Conservation (phyloP, 1,140 invertebrate genomes). For the Scaptomyza hsui region DNA sequence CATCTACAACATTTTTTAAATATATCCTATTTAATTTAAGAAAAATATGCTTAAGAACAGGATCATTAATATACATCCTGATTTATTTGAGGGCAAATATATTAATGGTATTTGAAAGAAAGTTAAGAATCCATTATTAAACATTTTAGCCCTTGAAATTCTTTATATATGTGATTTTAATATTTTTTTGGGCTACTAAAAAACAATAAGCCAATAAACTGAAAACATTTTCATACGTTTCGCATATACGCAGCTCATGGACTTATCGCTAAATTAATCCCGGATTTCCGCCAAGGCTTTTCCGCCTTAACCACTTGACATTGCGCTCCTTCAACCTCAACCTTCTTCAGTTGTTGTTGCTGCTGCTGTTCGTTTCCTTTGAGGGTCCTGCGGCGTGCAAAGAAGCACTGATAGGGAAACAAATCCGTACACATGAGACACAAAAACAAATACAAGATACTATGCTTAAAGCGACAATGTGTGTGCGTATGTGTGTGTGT, state of each 20-base stretch:
- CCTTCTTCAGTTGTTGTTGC: not conserved
- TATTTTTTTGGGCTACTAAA: not conserved
- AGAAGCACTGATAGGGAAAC: constrained; percentile 62
- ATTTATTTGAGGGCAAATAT: no score
- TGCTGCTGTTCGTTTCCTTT: not conserved
- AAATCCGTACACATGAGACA: constrained; percentile 59
- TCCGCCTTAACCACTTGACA: constrained; percentile 23
- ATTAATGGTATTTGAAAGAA: no score
- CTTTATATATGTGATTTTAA: not conserved
- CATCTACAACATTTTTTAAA: no score
- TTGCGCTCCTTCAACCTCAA: not conserved
- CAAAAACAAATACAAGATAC: constrained; percentile 31
- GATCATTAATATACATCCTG: no score
- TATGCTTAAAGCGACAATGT: constrained; percentile 5
- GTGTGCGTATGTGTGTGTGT: no score
- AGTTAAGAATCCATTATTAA: no score
- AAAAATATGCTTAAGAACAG: no score
- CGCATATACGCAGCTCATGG: constrained; percentile 10
- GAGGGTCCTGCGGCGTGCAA: not conserved
- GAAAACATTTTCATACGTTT: constrained; percentile 9
- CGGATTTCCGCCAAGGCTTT: constrained; percentile 10
- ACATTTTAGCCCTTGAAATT: no score
- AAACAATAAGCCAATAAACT: not conserved
- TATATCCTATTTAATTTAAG: no score
- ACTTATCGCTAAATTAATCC: constrained; percentile 26